Conservation (phyloP, 2,888 invertebrate genomes). For the Elegia similella region DNA sequence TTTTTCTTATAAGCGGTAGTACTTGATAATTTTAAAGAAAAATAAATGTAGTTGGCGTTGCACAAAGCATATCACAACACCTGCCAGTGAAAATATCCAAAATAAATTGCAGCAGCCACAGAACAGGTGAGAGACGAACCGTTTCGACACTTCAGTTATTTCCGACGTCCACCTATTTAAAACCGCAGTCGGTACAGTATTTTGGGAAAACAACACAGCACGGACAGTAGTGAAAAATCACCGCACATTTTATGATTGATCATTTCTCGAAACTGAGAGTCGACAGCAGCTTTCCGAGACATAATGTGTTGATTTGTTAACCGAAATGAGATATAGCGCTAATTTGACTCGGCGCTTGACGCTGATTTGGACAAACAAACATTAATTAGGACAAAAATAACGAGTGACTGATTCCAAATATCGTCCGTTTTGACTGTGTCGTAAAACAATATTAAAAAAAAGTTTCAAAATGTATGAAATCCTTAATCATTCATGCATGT, state of each 20-base stretch:
- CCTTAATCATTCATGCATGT: no score
- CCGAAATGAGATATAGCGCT: constrained; percentile 57
- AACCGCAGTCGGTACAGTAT: constrained; percentile 53
- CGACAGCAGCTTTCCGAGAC: constrained; percentile 50
- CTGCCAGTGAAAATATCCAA: constrained; percentile 30
- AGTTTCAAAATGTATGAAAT: no score
- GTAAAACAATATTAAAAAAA: no score
- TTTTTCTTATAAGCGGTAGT: no score
- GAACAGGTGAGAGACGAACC: constrained; percentile 61
- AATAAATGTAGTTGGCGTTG: background rate
- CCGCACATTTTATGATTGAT: constrained; percentile 76
- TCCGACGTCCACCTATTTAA: constrained; percentile 60
- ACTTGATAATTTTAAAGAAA: no score
- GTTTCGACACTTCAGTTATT: constrained; percentile 65
- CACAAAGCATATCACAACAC: background rate
- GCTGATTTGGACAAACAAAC: constrained; percentile 34
- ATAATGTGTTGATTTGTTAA: constrained; percentile 72
- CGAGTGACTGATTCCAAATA: constrained; percentile 20
- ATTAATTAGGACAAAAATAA: constrained; percentile 13
- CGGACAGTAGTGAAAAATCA: constrained; percentile 72
- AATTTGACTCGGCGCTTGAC: constrained; percentile 44
- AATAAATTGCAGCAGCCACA: constrained; percentile 39
- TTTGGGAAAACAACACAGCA: constrained; percentile 71
- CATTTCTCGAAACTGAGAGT: constrained; percentile 68
- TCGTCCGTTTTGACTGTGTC: background rate